Base-by-base conservation (phyloP, 92 coral and sea anemone species). In the Paramuricea clavata region DNA sequence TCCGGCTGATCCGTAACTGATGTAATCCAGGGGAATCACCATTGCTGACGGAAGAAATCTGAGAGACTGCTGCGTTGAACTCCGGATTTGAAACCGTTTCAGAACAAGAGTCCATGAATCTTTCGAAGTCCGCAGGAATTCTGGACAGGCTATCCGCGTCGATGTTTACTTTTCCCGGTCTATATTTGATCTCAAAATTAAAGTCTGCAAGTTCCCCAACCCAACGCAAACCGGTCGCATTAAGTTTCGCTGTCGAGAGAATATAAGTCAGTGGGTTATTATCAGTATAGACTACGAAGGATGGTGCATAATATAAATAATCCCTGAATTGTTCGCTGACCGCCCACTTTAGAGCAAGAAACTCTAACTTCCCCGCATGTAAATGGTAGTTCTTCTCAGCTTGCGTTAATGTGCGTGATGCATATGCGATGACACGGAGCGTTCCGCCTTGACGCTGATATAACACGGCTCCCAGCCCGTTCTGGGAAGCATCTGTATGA, bases 321-420 rank as follows among this genome's bases (percentile, higher is more conserved):
- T 76, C 86, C 26, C 83, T 54, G 69, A 83, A 91, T 49, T 91
- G 87, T 59, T 91, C 94, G 57, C 79, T 67, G 30, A 91, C 74
- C 2, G 92, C 70, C 94, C 94, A 88, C 49, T 88, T 92, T 43
- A 88, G 83, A 6, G 90, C 94, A 10, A 92, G 57, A 41, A 86
- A 90, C 61, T 90, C 81, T 17, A 90, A 74, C 74, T 90, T 85
- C n/a, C n/a, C n/a, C n/a, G n/a, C n/a, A n/a, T n/a, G n/a, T n/a
- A n/a, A 28, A 49, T 83, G 92, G 61, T 88, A 82, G 65, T 82
- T 88, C 1, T 78, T 52, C 34, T 89, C 92, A 26, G 92, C 85
- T 6, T 82, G 86, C 16, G 88, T 69, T 0, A 91, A 74, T 80
- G 90, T 49, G 21, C 91, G 31, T 36, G 84, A 85, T 32, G 87